These are phyloP conservation scores for Drosophila fungiperda DNA, from an alignment of 2,888 invertebrate species.

Conservation along the genomic window DNA sequence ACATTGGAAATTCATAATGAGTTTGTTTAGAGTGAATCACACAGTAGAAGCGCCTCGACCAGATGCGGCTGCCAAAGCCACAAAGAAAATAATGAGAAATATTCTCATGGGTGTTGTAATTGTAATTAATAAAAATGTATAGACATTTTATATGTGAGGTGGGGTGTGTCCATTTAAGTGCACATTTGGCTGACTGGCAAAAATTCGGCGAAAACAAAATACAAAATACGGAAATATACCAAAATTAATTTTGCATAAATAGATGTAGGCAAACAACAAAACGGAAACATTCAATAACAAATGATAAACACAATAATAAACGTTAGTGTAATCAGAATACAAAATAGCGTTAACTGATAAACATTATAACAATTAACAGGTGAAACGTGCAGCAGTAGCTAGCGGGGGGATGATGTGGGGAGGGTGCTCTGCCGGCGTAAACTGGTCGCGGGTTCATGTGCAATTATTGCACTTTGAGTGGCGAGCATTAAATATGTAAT, in stretches of 20 bases:
- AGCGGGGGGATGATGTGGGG: constrained; percentile 4
- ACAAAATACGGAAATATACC: constrained; percentile 39
- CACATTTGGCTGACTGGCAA: background rate
- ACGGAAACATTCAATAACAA: constrained; percentile 20
- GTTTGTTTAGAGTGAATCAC: constrained; percentile 17
- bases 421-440: constrained; percentile 7
- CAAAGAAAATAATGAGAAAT: constrained; percentile 10
- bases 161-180: constrained; percentile 15
- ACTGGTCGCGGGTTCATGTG: constrained; percentile 67
- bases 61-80: constrained; percentile 2
- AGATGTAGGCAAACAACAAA: constrained; percentile 8
- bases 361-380: constrained; percentile 28
- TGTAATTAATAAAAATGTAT: constrained; percentile 7
- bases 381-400: constrained; percentile 25
- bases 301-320: background rate
- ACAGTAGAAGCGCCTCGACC: background rate
- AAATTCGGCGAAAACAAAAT: constrained; percentile 28
- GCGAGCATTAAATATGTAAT: constrained; percentile 54
- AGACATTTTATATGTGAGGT: constrained; percentile 8
- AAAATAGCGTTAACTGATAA: constrained; percentile 39
- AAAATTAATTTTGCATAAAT: background rate
- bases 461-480: constrained; percentile 73
- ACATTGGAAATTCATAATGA: background rate
- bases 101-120: background rate
- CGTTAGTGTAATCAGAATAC: constrained; percentile 33